phyloP scores from a whole-genome alignment of 2,888 invertebrate genomes.

The Azorinus chamasolen region DNA sequence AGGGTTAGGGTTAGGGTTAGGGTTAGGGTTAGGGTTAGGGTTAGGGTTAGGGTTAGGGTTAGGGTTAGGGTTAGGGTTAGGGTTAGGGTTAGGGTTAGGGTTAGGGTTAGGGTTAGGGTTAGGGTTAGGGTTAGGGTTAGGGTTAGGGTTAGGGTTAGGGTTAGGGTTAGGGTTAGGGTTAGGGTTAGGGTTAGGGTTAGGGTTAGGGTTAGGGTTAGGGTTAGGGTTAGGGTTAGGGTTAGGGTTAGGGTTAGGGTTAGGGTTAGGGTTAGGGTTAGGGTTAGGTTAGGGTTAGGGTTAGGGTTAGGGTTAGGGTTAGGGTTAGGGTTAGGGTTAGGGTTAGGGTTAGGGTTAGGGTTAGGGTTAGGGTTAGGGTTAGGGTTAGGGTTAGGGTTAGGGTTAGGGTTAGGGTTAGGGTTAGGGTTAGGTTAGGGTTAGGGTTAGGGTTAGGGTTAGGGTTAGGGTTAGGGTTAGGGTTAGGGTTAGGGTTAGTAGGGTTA shows the following conservation, averaged over 20 bases:
- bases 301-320: constrained; percentile 58
- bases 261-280: constrained; percentile 55
- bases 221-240: constrained; percentile 63
- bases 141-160: constrained; percentile 63
- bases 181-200: constrained; percentile 66
- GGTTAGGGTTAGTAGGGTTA: too few relatives aligned
- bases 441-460: constrained; percentile 71
- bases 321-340: constrained; percentile 63
- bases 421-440: too few relatives aligned
- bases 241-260: constrained; percentile 58
- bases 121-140: constrained; percentile 59
- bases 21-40: constrained; percentile 65
- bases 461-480: constrained; percentile 69
- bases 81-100: constrained; percentile 43
- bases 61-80: constrained; percentile 48
- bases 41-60: constrained; percentile 70
- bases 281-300: too few relatives aligned
- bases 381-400: constrained; percentile 59
- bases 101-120: constrained; percentile 48
- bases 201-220: constrained; percentile 67
- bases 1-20: constrained; percentile 67
- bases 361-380: constrained; percentile 51
- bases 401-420: constrained; percentile 51
- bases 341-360: constrained; percentile 47
- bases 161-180: constrained; percentile 60